A percentile compares a stretch with the other conserved stretches of the same genome.
phyloP scores from a whole-genome alignment of 2,888 invertebrate genomes.

The Ceramica pisi region DNA sequence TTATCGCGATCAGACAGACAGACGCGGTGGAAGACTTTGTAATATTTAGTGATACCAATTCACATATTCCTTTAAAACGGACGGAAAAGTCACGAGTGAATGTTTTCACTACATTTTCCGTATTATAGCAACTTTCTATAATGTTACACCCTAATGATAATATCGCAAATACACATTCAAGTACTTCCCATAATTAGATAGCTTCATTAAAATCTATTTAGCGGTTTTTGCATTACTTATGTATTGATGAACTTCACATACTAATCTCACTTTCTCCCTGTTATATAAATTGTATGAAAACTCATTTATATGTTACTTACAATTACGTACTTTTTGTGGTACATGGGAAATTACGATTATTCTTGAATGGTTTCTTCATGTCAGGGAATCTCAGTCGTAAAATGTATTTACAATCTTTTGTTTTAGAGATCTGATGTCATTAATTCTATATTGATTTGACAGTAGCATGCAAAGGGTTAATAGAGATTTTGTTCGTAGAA shows the following conservation, averaged over 20 bases:
- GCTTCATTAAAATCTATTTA: slow-evolving; percentile 69
- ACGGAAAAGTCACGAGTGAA: slow-evolving; percentile 9
- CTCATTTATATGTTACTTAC: slow-evolving; percentile 44
- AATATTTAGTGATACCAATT: too few species aligned
- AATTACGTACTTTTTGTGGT: slow-evolving; percentile 42
- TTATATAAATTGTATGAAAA: slow-evolving; percentile 54
- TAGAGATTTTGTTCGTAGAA: not conserved
- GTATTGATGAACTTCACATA: slow-evolving; percentile 55
- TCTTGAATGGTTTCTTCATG: slow-evolving; percentile 29
- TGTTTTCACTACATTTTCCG: slow-evolving; percentile 43
- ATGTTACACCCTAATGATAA: slow-evolving; percentile 52
- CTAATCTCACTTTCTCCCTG: slow-evolving; percentile 60
- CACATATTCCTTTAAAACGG: not conserved
- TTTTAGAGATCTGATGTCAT: slow-evolving; percentile 27
- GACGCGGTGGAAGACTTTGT: too few species aligned
- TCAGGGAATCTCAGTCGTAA: slow-evolving; percentile 23
- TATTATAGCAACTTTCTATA: slow-evolving; percentile 54
- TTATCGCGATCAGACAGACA: too few species aligned
- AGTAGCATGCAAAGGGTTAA: slow-evolving; percentile 36
- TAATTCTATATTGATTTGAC: slow-evolving; percentile 38
- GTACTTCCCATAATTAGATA: slow-evolving; percentile 58
- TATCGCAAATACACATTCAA: slow-evolving; percentile 54
- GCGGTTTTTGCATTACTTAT: slow-evolving; percentile 65
- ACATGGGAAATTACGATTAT: slow-evolving; percentile 39
- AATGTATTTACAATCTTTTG: slow-evolving; percentile 43